These are phyloP conservation scores for Copidosoma aretas DNA, from an alignment of 2,888 invertebrate genomes.

Conservation along the genomic window DNA sequence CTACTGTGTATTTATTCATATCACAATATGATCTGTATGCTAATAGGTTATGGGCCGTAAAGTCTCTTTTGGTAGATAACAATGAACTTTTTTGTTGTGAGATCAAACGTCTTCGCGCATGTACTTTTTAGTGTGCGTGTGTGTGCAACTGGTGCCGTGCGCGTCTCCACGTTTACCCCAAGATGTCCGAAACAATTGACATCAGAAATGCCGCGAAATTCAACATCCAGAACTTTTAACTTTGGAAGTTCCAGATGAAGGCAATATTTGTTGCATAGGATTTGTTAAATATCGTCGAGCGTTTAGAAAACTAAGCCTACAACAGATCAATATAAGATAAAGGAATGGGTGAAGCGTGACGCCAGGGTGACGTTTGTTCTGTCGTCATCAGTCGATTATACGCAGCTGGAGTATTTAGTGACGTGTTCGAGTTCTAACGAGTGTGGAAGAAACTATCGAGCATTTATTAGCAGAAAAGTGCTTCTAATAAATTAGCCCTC, in stretches of 20 bases:
- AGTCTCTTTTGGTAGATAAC: no score
- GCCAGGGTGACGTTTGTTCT: conserved; percentile 34
- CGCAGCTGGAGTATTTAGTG: conserved; percentile 22
- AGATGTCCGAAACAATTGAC: conserved; percentile 2
- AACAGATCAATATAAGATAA: neutral
- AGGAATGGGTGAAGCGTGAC: conserved; percentile 25
- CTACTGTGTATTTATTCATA: conserved; percentile 6
- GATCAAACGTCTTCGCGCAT: no score
- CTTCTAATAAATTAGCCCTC: conserved; percentile 23
- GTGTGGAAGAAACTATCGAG: conserved; percentile 26
- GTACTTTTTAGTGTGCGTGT: no score
- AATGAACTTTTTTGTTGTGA: no score
- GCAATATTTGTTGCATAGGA: conserved; percentile 30
- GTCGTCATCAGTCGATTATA: conserved; percentile 29
- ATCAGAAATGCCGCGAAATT: conserved; percentile 25
- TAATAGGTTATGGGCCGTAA: no score
- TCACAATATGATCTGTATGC: no score
- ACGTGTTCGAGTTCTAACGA: conserved; percentile 17
- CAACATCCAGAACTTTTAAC: conserved; percentile 30
- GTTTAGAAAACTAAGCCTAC: conserved; percentile 18
- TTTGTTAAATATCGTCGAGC: conserved; percentile 26
- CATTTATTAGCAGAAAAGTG: conserved; percentile 31
- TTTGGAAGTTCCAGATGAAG: conserved; percentile 35
- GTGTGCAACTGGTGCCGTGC: no score
- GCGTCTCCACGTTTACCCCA: neutral